Conservation (phyloP, 2,113 vertebrate species). For the Bombycilla garrulus region DNA sequence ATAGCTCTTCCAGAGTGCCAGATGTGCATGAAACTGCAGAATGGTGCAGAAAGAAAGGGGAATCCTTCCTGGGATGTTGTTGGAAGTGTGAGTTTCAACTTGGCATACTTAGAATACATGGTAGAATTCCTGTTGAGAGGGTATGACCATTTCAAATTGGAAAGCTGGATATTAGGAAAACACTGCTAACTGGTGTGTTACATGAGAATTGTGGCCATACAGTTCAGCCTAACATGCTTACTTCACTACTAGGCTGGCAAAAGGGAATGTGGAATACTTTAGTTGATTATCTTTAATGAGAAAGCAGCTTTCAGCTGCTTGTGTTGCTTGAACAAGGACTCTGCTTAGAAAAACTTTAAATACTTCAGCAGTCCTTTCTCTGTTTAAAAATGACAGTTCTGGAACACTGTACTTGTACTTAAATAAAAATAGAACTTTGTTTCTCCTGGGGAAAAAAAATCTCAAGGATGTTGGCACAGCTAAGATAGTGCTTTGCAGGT, state of each 20-base stretch:
- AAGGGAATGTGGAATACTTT: not conserved
- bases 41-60: not conserved
- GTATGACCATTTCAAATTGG: not conserved
- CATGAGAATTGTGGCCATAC: not conserved
- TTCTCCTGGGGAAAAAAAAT: not conserved
- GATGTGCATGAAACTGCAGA: not conserved
- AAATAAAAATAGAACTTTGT: not conserved
- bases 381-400: not conserved
- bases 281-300: not conserved
- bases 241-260: not conserved
- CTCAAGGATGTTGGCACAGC: not conserved
- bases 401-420: not conserved
- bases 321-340: not conserved
- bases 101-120: not conserved
- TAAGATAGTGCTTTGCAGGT: not conserved
- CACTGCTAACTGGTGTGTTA: not conserved
- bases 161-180: not conserved
- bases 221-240: rapidly evolving
- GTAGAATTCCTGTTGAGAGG: not conserved
- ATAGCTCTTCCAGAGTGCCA: not conserved
- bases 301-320: not conserved
- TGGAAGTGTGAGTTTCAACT: not conserved
- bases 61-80: not conserved
- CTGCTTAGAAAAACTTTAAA: not conserved
- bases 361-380: not conserved